A percentile compares a stretch with the other conserved stretches of the same genome.
phyloP scores from a whole-genome alignment of 2,113 vertebrate species.

The Arenaria interpres region DNA sequence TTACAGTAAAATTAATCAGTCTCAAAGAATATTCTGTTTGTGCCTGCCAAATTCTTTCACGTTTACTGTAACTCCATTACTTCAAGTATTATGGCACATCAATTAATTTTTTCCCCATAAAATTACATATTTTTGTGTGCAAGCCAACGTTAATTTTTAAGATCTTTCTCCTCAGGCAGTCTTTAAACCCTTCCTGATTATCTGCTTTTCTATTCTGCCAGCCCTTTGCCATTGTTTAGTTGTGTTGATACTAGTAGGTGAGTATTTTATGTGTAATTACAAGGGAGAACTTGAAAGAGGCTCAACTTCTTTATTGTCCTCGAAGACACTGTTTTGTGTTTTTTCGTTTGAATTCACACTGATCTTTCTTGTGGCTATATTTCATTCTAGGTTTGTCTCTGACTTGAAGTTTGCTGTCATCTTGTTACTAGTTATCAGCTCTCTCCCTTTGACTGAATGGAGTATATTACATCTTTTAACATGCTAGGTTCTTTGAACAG shows the following conservation, averaged over 20 bases:
- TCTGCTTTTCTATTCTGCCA: neutral
- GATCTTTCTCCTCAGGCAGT: neutral
- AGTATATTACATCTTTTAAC: neutral
- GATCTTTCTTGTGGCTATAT: neutral
- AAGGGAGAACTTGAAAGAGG: neutral
- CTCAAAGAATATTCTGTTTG: neutral
- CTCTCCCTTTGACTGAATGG: neutral
- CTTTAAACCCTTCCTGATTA: neutral
- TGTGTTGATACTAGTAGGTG: neutral
- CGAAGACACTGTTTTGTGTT: neutral
- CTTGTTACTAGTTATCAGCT: neutral
- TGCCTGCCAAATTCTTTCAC: neutral
- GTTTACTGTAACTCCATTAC: neutral
- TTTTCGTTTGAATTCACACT: neutral
- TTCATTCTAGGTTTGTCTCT: neutral
- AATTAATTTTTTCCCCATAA: neutral
- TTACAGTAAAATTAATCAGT: neutral
- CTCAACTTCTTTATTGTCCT: neutral
- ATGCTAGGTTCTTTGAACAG: neutral
- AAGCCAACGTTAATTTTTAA: neutral
- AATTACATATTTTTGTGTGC: neutral
- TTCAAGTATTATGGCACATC: neutral
- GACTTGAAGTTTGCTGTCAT: neutral
- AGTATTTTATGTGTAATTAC: neutral
- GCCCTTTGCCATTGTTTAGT: neutral